Conservation (phyloP, 2,797 vertebrate species). For the Neosalanx taihuensis region DNA sequence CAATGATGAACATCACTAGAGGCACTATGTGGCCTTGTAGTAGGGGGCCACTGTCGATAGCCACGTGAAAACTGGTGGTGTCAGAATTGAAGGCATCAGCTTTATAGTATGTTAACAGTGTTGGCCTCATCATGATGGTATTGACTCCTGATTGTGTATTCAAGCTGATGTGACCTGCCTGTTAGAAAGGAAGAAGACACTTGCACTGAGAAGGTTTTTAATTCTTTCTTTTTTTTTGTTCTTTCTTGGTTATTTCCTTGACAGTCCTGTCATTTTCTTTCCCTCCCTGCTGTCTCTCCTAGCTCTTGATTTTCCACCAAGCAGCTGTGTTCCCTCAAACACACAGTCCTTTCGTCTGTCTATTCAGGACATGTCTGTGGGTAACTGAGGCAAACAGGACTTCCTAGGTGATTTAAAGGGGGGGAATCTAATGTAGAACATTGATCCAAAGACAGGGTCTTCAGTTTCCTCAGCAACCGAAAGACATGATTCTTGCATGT, state of each 20-base stretch:
- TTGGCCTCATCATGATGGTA: conserved; percentile 50
- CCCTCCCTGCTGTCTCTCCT: conserved; percentile 17
- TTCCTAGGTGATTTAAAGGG: neutral
- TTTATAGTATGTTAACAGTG: conserved; percentile 28
- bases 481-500: conserved; percentile 28
- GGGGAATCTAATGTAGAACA: neutral
- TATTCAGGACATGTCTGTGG: conserved; percentile 38
- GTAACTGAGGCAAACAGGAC: conserved; percentile 51
- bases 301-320: conserved; percentile 33
- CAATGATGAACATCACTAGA: neutral
- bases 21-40: neutral
- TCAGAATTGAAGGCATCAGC: neutral
- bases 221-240: conserved; percentile 46
- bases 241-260: conserved; percentile 39
- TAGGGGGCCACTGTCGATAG: conserved; percentile 8
- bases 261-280: conserved; percentile 40
- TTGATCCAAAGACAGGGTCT: neutral
- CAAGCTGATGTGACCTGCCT: conserved; percentile 67
- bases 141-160: conserved; percentile 66
- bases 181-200: conserved; percentile 69
- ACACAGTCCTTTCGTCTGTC: conserved; percentile 17
- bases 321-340: conserved; percentile 26
- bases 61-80: conserved; percentile 6
- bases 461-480: conserved; percentile 34
- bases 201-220: conserved; percentile 70